These are phyloP conservation scores for Pimpla rufipes DNA, from an alignment of 2,888 invertebrate genomes.

Conservation along the genomic window DNA sequence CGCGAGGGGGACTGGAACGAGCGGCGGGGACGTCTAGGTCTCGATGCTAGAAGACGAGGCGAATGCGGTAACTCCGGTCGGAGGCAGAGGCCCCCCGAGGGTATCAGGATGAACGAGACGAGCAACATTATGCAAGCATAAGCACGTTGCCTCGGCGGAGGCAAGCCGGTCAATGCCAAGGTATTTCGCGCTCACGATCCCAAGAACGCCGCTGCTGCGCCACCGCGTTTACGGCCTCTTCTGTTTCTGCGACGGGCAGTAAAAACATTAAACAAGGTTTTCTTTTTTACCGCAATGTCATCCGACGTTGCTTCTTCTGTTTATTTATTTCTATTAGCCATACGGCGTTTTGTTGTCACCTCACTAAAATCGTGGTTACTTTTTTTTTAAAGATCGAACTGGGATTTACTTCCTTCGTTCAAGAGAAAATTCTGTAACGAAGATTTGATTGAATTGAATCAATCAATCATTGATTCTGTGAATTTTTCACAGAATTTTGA, in stretches of 20 bases:
- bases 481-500: no score
- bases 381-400: no score
- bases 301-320: neutral
- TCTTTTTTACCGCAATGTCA: conserved; percentile 26
- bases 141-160: conserved; percentile 77
- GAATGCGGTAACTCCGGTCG: conserved; percentile 72
- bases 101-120: conserved; percentile 83
- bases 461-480: no score
- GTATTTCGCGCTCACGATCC: conserved; percentile 79
- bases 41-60: conserved; percentile 38
- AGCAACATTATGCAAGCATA: conserved; percentile 82
- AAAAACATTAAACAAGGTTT: conserved; percentile 40
- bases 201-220: conserved; percentile 69
- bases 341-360: no score
- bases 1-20: conserved; percentile 13
- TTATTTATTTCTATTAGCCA: neutral
- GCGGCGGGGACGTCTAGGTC: conserved; percentile 9
- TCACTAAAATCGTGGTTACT: no score
- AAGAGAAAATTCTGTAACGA: no score
- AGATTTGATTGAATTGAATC: no score
- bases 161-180: conserved; percentile 85
- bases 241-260: conserved; percentile 35
- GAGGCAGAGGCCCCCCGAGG: conserved; percentile 65
- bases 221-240: conserved; percentile 56
- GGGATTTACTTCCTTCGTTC: no score